Conservation (phyloP, 2,113 vertebrate species). For the Megaceryle maxima region DNA sequence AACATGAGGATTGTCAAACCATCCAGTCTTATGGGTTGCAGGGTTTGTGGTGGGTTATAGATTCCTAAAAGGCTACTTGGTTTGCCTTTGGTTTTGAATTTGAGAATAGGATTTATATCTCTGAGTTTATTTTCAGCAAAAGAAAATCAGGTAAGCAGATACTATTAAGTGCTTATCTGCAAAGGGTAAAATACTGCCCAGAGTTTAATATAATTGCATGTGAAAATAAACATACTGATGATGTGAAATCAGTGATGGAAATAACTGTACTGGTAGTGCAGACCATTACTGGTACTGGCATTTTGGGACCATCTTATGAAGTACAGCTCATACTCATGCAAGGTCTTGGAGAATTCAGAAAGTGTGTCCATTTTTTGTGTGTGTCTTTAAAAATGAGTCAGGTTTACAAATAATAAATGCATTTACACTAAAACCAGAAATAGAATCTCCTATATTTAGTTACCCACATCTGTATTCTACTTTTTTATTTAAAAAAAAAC, state of each 20-base stretch:
- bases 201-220: not conserved
- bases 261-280: not conserved
- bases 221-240: not conserved
- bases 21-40: not conserved
- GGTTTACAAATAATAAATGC: conserved; percentile 4
- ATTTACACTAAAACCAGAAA: conserved; percentile 32
- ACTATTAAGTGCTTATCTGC: not conserved
- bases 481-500: not conserved
- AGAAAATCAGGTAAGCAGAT: too few relatives aligned
- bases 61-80: not conserved
- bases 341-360: not conserved
- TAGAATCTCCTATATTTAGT: not conserved
- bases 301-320: not conserved
- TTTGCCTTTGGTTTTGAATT: not conserved
- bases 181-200: not conserved
- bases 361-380: not conserved
- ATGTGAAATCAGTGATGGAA: not conserved
- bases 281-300: not conserved
- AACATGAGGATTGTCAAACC: not conserved
- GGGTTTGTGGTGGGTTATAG: not conserved
- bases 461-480: not conserved
- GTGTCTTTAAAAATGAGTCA: conserved; percentile 13
- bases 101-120: not conserved
- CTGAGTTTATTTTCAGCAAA: not conserved
- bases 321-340: not conserved